Evolutionary conservation across 2,888 invertebrate genomes (phyloP).

Genomic region (Agapostemon virescens): DNA sequence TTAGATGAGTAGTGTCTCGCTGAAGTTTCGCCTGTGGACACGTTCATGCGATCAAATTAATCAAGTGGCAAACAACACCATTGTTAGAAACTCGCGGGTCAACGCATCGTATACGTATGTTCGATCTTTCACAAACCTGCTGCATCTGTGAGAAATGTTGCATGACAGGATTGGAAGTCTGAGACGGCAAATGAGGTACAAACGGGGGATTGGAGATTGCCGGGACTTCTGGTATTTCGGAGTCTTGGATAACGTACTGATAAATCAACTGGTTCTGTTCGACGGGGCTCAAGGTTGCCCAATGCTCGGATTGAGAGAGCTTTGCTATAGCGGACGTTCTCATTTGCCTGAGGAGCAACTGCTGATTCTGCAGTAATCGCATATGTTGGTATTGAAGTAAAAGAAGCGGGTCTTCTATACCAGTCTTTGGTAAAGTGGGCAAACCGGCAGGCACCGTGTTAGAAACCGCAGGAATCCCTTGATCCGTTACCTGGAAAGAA

Average conservation of each 20-base stretch:
- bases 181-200: conserved; percentile 77
- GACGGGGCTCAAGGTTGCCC: conserved; percentile 80
- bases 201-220: conserved; percentile 75
- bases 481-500: conserved; percentile 69
- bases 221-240: conserved; percentile 74
- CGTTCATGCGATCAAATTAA: neutral
- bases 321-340: conserved; percentile 76
- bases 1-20: conserved; percentile 70
- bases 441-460: conserved; percentile 73
- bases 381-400: conserved; percentile 78
- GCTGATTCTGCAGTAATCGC: conserved; percentile 80
- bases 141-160: conserved; percentile 83
- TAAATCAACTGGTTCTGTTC: conserved; percentile 82
- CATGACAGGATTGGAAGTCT: conserved; percentile 82
- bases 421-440: conserved; percentile 72
- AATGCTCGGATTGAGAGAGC: conserved; percentile 80
- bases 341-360: conserved; percentile 78
- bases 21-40: conserved; percentile 72
- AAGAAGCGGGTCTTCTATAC: conserved; percentile 71
- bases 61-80: neutral
- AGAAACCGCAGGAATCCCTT: conserved; percentile 69
- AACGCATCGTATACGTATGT: neutral
- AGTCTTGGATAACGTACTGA: conserved; percentile 81
- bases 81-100: neutral
- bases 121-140: conserved; percentile 73